Conservation (phyloP, 2,113 vertebrate species). For the Etheostoma cragini region DNA sequence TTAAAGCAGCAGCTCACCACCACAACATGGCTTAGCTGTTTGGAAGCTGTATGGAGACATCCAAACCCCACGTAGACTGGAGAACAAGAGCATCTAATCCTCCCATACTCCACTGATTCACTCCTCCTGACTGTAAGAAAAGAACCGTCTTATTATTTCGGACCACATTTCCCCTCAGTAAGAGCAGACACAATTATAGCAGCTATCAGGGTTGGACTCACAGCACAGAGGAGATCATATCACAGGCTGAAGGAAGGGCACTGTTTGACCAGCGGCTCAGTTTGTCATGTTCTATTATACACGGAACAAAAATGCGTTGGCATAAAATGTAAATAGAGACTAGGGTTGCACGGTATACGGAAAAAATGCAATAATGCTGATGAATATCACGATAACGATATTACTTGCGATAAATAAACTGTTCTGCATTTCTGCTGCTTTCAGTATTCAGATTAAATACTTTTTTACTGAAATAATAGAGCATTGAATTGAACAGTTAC, state of each 20-base stretch:
- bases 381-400: too few relatives aligned
- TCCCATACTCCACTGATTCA: background rate
- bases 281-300: background rate
- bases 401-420: too few relatives aligned
- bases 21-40: background rate
- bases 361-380: too few relatives aligned
- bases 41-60: background rate
- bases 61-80: background rate
- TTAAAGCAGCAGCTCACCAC: background rate
- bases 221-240: conserved; percentile 6
- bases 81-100: conserved; percentile 27
- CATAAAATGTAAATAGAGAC: too few relatives aligned
- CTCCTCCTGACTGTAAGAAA: conserved; percentile 14
- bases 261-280: background rate
- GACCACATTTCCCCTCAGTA: conserved; percentile 16
- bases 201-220: background rate
- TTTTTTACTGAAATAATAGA: too few relatives aligned
- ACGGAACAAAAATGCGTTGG: background rate
- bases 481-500: too few relatives aligned
- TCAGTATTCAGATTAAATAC: too few relatives aligned
- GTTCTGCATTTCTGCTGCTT: too few relatives aligned
- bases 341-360: too few relatives aligned
- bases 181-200: background rate
- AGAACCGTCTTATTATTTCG: background rate
- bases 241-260: background rate